phyloP scores from a whole-genome alignment of 1,140 invertebrate genomes.

The Sogatella furcifera region DNA sequence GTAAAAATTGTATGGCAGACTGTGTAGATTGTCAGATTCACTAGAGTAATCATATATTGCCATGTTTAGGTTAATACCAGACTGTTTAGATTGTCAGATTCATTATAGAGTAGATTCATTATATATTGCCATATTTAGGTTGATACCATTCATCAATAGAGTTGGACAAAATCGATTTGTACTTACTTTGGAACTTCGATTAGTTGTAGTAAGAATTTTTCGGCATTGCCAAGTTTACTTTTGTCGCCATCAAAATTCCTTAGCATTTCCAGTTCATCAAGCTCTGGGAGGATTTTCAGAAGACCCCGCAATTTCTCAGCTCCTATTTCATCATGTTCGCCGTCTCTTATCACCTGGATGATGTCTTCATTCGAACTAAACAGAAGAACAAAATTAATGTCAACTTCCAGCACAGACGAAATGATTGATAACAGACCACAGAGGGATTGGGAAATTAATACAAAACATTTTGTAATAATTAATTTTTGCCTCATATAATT shows the following conservation, averaged over 20 bases:
- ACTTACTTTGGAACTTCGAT: constrained; percentile 76
- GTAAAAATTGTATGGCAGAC: too few relatives aligned
- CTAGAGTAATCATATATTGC: too few relatives aligned
- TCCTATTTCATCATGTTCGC: constrained; percentile 81
- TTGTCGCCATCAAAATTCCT: constrained; percentile 75
- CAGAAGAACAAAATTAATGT: constrained; percentile 14
- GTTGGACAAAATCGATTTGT: constrained; percentile 9
- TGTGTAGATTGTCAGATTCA: too few relatives aligned
- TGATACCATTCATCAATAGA: neutral
- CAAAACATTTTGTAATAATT: too few relatives aligned
- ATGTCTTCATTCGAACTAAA: constrained; percentile 81
- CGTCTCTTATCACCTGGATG: constrained; percentile 72
- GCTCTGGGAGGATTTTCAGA: constrained; percentile 83
- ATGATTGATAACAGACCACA: too few relatives aligned
- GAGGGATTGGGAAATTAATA: too few relatives aligned
- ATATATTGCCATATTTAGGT: neutral
- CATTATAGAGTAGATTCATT: too few relatives aligned
- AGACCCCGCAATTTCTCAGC: constrained; percentile 84
- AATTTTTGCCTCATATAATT: too few relatives aligned
- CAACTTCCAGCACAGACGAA: too few relatives aligned
- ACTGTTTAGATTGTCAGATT: too few relatives aligned
- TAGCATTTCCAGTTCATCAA: constrained; percentile 87
- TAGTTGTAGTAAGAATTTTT: constrained; percentile 82
- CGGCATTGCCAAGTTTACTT: constrained; percentile 75
- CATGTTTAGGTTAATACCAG: neutral